Percentiles rank a stretch among this genome's conserved stretches.
phyloP scores from a whole-genome alignment of 2,113 vertebrate species.

The Notiomystis cincta region DNA sequence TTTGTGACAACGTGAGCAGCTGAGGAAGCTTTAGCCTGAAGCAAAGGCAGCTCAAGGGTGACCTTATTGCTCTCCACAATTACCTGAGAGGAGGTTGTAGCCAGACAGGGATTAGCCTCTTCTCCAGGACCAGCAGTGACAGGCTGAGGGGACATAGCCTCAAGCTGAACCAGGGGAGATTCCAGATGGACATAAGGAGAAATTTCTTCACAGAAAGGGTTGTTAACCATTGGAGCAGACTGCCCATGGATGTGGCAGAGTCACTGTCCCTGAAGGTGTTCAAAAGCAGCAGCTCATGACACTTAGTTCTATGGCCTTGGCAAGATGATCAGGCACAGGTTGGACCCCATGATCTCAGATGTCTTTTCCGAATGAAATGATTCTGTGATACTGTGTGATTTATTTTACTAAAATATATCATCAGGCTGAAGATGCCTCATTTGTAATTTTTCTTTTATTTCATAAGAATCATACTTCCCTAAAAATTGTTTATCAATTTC shows the following conservation, averaged over 20 bases:
- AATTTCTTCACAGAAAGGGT: background rate
- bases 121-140: no score
- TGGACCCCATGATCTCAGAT: background rate
- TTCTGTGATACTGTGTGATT: background rate
- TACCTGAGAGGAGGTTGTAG: background rate
- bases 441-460: background rate
- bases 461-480: background rate
- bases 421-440: background rate
- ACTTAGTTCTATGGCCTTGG: background rate
- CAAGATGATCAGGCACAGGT: background rate
- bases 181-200: background rate
- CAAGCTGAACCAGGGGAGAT: background rate
- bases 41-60: background rate
- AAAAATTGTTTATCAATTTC: fast-evolving
- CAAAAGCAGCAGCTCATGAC: fast-evolving
- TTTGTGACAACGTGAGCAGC: background rate
- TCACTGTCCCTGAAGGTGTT: background rate
- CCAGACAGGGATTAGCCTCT: background rate
- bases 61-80: no score
- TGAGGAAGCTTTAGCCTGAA: background rate
- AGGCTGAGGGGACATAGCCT: background rate
- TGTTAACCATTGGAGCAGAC: background rate
- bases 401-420: background rate
- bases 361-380: background rate
- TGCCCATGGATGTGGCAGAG: no score